Conservation (phyloP, 2,113 vertebrate genomes). For the Eretmodus cyanostictus region DNA sequence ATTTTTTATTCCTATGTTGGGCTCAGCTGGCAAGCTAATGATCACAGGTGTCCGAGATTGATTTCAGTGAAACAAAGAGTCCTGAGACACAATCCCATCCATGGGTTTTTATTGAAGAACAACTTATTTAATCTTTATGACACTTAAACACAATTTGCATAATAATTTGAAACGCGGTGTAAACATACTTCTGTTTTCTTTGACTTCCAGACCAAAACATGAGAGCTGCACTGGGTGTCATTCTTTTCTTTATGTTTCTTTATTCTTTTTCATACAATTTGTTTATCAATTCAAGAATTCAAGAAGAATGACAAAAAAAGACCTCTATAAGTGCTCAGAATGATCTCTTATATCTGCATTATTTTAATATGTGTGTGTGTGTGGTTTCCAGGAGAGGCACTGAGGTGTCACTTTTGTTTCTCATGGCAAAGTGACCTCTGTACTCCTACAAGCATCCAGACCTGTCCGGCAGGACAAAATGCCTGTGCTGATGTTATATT, state of each 20-base stretch:
- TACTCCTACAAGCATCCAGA: neutral
- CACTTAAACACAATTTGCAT: neutral
- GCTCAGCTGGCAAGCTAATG: neutral
- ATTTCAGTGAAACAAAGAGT: neutral
- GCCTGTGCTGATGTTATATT: slow-evolving; percentile 19
- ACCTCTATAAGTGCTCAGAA: neutral
- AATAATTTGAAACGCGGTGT: accelerated
- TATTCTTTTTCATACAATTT: neutral
- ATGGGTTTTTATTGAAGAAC: accelerated
- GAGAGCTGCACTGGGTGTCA: neutral
- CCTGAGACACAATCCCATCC: neutral
- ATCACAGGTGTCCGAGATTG: neutral
- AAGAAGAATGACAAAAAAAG: neutral
- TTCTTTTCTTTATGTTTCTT: neutral
- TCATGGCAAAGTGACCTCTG: neutral
- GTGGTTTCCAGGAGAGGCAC: neutral
- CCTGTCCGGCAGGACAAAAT: neutral
- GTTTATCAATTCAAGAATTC: neutral
- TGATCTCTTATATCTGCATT: neutral
- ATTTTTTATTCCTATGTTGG: neutral
- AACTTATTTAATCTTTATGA: neutral
- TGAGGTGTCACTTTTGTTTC: slow-evolving; percentile 24
- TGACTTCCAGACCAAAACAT: neutral
- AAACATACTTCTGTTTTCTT: neutral
- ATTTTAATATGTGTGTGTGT: neutral